A percentile compares a stretch with the other conserved stretches of the same genome.
Evolutionary conservation across 2,888 invertebrate species (phyloP).

Genomic region (Liposcelis brunnea): DNA sequence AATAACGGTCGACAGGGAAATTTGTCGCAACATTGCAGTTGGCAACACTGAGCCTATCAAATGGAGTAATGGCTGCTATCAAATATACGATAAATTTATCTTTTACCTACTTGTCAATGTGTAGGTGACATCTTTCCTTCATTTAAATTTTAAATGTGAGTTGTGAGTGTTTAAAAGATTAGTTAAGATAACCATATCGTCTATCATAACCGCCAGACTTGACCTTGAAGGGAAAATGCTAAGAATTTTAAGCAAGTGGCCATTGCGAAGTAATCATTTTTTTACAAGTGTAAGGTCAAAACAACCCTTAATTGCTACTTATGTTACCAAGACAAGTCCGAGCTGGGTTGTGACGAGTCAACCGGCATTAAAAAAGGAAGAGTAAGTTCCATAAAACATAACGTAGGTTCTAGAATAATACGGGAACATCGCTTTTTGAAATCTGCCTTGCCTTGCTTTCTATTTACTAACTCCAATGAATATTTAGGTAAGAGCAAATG

Average conservation of each 20-base stretch:
- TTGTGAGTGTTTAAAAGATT: background rate
- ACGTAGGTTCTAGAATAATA: no score
- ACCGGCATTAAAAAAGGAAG: background rate
- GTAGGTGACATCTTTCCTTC: background rate
- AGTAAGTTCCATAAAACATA: background rate
- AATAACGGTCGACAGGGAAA: background rate
- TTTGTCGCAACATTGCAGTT: background rate
- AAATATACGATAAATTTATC: background rate
- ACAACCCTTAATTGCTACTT: no score
- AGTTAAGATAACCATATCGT: no score
- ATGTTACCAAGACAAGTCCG: background rate
- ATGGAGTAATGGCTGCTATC: background rate
- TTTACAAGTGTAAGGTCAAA: no score
- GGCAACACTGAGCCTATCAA: background rate
- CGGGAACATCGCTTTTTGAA: no score
- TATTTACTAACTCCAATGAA: no score
- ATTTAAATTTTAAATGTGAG: slow-evolving; percentile 1
- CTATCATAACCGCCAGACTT: no score
- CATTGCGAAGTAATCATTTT: no score
- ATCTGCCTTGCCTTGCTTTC: no score
- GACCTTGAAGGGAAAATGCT: no score
- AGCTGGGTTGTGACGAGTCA: background rate
- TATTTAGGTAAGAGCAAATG: no score
- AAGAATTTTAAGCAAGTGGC: no score
- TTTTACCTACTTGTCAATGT: background rate